Percentiles rank a stretch among this genome's conserved stretches.
Conservation (phyloP, 2,797 vertebrate species). For the Zalophus californianus region DNA sequence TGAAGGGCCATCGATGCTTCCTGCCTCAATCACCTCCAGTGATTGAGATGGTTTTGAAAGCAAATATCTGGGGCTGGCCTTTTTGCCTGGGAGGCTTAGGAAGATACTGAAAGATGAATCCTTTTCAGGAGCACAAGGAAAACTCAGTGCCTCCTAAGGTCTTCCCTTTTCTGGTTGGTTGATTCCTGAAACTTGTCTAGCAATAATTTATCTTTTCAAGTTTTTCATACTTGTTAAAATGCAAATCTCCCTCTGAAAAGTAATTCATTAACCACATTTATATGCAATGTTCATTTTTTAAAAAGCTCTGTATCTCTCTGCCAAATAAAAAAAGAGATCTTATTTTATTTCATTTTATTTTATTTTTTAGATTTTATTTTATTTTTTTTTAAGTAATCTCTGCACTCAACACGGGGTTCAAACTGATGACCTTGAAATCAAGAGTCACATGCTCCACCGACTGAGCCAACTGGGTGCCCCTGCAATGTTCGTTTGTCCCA, state of each 20-base stretch:
- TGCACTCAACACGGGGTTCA: neutral
- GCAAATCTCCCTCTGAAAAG: neutral
- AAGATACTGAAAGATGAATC: neutral
- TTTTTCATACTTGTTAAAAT: neutral
- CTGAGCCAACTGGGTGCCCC: neutral
- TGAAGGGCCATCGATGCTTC: neutral
- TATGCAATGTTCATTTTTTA: neutral
- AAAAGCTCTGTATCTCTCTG: neutral
- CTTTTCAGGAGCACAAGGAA: neutral
- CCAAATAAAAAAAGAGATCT: no score
- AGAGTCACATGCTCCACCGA: neutral
- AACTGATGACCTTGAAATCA: neutral
- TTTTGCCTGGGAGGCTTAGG: neutral
- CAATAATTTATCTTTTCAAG: neutral
- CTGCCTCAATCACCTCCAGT: neutral
- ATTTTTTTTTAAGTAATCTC: neutral
- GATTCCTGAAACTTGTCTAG: neutral
- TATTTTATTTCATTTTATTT: no score
- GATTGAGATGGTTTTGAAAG: neutral
- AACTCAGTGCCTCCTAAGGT: neutral
- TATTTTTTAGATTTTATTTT: neutral
- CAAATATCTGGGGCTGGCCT: neutral
- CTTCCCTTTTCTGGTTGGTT: neutral
- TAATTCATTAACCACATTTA: slow-evolving; percentile 1
- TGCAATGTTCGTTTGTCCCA: neutral